Conservation (phyloP, 2,797 vertebrate genomes). For the Siniperca obscura region DNA sequence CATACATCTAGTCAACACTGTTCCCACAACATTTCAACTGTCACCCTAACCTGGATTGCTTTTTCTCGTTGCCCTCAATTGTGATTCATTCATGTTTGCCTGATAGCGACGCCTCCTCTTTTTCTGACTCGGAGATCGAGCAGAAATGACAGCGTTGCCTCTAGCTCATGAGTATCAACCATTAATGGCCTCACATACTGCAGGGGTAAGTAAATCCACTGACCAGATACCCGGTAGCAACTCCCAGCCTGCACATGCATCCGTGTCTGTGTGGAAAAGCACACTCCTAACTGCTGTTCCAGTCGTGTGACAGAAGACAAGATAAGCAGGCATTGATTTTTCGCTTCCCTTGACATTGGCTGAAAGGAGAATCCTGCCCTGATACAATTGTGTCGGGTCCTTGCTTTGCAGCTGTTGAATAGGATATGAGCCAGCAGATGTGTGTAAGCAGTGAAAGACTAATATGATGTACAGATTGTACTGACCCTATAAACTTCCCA, state of each 20-base stretch:
- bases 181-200: conserved; percentile 40
- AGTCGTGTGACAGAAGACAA: conserved; percentile 59
- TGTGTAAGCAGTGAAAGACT: conserved; percentile 31
- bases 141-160: conserved; percentile 42
- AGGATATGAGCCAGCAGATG: conserved; percentile 43
- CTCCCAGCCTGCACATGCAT: conserved; percentile 42
- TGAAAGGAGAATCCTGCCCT: conserved; percentile 60
- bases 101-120: conserved; percentile 32
- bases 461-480: conserved; percentile 20
- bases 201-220: conserved; percentile 44
- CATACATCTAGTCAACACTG: conserved; percentile 29
- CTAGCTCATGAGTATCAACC: conserved; percentile 45
- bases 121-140: conserved; percentile 33
- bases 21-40: conserved; percentile 43
- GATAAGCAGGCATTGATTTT: conserved; percentile 71
- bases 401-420: conserved; percentile 53
- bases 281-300: conserved; percentile 41
- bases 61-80: background rate
- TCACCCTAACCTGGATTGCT: conserved; percentile 46
- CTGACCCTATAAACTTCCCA: conserved; percentile 33
- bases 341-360: conserved; percentile 44
- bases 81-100: conserved; percentile 57
- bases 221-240: conserved; percentile 34
- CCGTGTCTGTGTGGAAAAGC: conserved; percentile 49
- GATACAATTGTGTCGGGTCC: conserved; percentile 43